Evolutionary conservation across 2,797 vertebrate species (phyloP), one percentile per base, ranked within the genome.

Genomic region (Natrix natrix): DNA sequence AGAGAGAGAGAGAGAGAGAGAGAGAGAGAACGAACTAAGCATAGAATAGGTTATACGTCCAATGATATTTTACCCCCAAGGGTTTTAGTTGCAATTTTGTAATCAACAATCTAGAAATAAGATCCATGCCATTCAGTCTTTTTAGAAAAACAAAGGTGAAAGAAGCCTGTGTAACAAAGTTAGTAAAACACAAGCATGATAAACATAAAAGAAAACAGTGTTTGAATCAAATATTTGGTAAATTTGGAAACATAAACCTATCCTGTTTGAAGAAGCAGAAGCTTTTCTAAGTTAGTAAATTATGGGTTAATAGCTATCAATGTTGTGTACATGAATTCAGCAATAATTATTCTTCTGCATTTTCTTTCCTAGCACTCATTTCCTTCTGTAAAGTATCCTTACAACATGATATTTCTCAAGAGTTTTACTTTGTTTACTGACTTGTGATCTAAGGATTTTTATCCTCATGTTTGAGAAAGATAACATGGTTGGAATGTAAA

Each of bases 381-480:
- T 94, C 87, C 48, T n/a, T 5, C 17, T 32, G 0, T 5, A 91
- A 43, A 90, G 89, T 12, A 26, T n/a, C 91, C 63, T 52, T 24
- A 7, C 90, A 91, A 88, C 86, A 88, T 92, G 4, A 4, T 88
- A 78, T 92, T 95, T 94, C 90, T 13, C 88, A 91, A 88, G 1
- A 0, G 24, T 11, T 87, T 55, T 28, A 88, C 1, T 24, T 43
- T 91, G 90, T 87, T 90, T 59, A 57, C 61, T 92, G 86, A 37
- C 78, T 93, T 93, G 8, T 20, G 57, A 86, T 89, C 17, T 13
- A 10, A 89, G 92, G 91, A 83, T 63, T 92, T 92, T 86, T n/a
- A 20, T 16, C 0, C 0, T 16, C 93, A 93, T 61, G 89, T 59
- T 92, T 90, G 37, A 83, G 91, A 94, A 86, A 2, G 93, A 96